Conservation (phyloP, 2,888 invertebrate genomes). For the Polydrusus pterygomalis region DNA sequence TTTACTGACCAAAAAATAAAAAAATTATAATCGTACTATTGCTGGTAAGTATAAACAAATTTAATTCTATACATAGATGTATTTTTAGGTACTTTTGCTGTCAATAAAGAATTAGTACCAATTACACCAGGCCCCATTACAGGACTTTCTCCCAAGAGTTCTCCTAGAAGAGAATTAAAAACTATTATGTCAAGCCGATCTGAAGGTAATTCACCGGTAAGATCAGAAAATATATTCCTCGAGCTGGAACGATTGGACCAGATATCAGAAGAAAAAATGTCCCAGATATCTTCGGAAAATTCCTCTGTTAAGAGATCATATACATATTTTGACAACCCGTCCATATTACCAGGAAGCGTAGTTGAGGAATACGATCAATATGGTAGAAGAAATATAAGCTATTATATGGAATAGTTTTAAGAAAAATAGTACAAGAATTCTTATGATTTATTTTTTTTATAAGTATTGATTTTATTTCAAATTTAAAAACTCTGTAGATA, state of each 20-base stretch:
- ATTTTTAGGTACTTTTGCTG: constrained; percentile 48
- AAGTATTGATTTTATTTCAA: background rate
- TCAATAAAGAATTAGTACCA: constrained; percentile 52
- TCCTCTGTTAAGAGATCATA: constrained; percentile 34
- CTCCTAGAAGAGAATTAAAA: constrained; percentile 21
- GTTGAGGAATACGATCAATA: constrained; percentile 17
- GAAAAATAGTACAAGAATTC: background rate
- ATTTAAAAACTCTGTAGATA: no score
- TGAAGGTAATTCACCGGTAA: constrained; percentile 15
- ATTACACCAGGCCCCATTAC: constrained; percentile 14
- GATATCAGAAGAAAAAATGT: constrained; percentile 51
- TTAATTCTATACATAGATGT: no score
- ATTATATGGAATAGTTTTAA: background rate
- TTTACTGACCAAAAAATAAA: no score
- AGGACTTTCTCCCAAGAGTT: constrained; percentile 24
- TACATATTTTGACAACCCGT: constrained; percentile 7
- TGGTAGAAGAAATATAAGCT: constrained; percentile 2
- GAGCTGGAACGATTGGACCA: constrained; percentile 36
- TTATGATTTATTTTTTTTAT: background rate
- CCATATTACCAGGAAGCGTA: constrained; percentile 28
- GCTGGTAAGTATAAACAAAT: no score
- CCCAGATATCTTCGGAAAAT: constrained; percentile 36
- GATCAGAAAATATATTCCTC: constrained; percentile 11
- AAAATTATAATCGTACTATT: no score
- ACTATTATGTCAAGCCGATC: constrained; percentile 29